Evolutionary conservation across 2,888 invertebrate species (phyloP).

Genomic region (Hypercompe scribonia): DNA sequence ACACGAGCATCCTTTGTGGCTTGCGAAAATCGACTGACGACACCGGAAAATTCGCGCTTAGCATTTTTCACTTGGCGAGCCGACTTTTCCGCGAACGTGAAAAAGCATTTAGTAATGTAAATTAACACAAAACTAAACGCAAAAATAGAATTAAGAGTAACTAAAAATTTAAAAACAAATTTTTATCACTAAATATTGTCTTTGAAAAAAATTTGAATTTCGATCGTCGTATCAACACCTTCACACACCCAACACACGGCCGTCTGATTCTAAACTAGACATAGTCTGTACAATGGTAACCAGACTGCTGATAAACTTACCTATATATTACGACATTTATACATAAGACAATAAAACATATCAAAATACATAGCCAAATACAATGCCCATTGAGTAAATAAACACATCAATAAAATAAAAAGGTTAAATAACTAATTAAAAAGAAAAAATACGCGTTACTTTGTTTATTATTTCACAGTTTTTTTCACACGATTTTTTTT

Average conservation of each 20-base stretch:
- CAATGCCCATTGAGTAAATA: neutral
- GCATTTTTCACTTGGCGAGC: constrained; percentile 26
- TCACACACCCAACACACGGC: no score
- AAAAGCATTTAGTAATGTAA: constrained; percentile 18
- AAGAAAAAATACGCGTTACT: neutral
- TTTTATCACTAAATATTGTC: no score
- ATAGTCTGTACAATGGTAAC: no score
- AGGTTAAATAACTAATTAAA: neutral
- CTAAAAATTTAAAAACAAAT: neutral
- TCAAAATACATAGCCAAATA: neutral
- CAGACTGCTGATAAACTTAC: no score
- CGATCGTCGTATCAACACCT: no score
- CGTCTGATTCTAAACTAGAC: no score
- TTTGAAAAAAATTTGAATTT: no score
- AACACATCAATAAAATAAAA: neutral
- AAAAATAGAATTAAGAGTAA: neutral
- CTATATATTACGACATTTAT: neutral
- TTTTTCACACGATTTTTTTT: neutral
- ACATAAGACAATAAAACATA: neutral
- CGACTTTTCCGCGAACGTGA: constrained; percentile 28
- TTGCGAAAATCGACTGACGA: constrained; percentile 36
- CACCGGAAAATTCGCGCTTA: constrained; percentile 30
- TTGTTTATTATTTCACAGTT: neutral
- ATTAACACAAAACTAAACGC: neutral
- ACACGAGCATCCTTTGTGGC: constrained; percentile 28